These are phyloP conservation scores for Sinocyclocheilus rhinocerous DNA, from an alignment of 2,113 vertebrate genomes.

Conservation along the genomic window DNA sequence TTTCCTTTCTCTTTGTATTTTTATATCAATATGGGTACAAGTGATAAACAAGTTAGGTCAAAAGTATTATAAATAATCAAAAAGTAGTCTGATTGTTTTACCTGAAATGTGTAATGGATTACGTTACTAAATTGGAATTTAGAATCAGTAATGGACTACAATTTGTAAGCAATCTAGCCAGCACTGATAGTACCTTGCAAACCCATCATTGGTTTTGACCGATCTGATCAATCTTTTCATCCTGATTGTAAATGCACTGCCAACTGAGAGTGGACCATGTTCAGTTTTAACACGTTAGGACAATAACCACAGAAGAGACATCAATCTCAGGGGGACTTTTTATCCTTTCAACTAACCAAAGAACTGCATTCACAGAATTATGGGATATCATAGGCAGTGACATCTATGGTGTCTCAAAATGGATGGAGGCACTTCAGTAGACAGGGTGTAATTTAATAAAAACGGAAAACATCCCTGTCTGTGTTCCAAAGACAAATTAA, in stretches of 20 bases:
- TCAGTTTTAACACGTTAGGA: neutral
- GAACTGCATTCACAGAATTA: neutral
- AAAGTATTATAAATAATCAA: neutral
- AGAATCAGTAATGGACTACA: neutral
- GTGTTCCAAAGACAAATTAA: conserved; percentile 10
- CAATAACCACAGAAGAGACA: neutral
- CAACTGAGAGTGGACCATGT: neutral
- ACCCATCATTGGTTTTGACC: neutral
- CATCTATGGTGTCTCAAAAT: neutral
- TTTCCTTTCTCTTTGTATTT: too few species aligned
- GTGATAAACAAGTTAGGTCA: too few species aligned
- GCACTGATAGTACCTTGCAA: neutral
- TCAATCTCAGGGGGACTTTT: neutral
- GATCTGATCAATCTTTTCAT: neutral
- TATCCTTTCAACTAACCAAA: neutral
- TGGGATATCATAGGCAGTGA: neutral
- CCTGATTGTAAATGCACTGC: neutral
- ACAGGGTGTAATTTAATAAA: neutral
- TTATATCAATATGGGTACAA: too few species aligned
- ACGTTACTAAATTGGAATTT: too few species aligned
- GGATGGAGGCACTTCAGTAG: neutral
- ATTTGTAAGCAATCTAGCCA: neutral
- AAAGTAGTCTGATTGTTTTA: neutral
- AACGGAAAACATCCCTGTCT: neutral
- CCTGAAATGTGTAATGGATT: neutral